Evolutionary conservation across 2,113 vertebrate genomes (phyloP), one percentile per base, ranked within the genome.

Genomic region (Callionymus lyra): DNA sequence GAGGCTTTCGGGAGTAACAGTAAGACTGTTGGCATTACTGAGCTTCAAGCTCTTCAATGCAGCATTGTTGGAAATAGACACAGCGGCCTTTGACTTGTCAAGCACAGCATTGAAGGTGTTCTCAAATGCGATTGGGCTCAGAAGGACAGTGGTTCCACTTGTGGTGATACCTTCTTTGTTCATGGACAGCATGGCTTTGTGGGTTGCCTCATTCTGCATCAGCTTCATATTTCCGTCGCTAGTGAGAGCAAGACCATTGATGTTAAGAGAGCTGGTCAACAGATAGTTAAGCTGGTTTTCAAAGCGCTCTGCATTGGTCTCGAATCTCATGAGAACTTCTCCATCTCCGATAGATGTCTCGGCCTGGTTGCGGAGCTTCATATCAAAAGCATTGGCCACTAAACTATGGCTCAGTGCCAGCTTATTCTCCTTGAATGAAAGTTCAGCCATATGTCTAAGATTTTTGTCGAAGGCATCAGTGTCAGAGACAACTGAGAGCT

Each of bases 111-210:
- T 88, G 52, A 97, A 84, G 53, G 85, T 84, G 44, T 88, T 90
- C 64, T 92, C 84, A 31, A 98, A 31, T 14, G 72, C 59, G 41
- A 97, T 11, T 2, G 83, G 85, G 50, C 80, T 83, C 38, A 88
- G 85, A 31, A 97, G 31, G 2, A 58, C 89, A 43, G 82, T 93
- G 5, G 72, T 88, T 41, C 87, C 83, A 6, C 81, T 92, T 70
- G 86, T 88, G 16, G 68, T 70, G 36, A 97, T 15, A 31, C 90
- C 90, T 0, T 89, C 76, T 12, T 44, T 82, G 56, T 80, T 80
- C 51, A 97, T 51, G 47, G 37, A 87, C 17, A 98, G 54, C 0
- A 72, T 86, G 15, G 83, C 83, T 42, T 89, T 92, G 63, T 94
- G 88, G 27, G 72, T 86, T 32, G 82, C 89, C 15, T 80, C 81